phyloP scores from a whole-genome alignment of 2,888 invertebrate species.

The Lasioglossum malachurum region DNA sequence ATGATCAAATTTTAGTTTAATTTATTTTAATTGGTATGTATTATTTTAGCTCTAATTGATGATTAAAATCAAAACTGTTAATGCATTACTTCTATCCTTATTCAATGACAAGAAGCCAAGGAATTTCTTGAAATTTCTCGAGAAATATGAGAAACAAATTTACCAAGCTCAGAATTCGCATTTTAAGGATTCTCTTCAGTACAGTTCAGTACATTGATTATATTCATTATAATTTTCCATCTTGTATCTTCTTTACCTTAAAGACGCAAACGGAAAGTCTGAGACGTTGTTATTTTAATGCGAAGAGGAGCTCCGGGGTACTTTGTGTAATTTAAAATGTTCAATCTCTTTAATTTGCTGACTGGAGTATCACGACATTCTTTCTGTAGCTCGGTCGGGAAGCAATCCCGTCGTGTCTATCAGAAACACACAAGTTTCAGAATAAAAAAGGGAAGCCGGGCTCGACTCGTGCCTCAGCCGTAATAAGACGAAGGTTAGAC shows the following conservation, averaged over 20 bases:
- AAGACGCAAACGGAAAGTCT: background rate
- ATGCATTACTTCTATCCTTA: background rate
- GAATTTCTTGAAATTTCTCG: background rate
- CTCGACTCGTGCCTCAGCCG: slow-evolving; percentile 67
- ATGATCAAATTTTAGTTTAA: no score
- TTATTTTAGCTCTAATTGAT: background rate
- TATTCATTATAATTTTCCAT: background rate
- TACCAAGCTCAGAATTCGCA: background rate
- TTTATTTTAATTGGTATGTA: background rate
- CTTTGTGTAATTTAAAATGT: background rate
- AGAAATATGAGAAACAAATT: background rate
- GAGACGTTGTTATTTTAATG: background rate
- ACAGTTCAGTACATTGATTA: background rate
- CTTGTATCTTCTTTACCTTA: background rate
- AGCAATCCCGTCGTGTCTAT: slow-evolving; percentile 33
- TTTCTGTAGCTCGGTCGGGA: background rate
- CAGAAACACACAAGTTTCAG: slow-evolving; percentile 39
- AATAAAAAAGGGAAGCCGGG: slow-evolving; percentile 66
- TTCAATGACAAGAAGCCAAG: background rate
- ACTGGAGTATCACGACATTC: slow-evolving; percentile 11
- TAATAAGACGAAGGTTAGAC: slow-evolving; percentile 82
- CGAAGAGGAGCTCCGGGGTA: background rate
- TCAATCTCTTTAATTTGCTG: background rate
- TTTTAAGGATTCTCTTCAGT: background rate
- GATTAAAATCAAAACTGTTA: background rate